A percentile compares a stretch with the other conserved stretches of the same genome.
Evolutionary conservation across 2,113 vertebrate genomes (phyloP).

Genomic region (Notiomystis cincta): DNA sequence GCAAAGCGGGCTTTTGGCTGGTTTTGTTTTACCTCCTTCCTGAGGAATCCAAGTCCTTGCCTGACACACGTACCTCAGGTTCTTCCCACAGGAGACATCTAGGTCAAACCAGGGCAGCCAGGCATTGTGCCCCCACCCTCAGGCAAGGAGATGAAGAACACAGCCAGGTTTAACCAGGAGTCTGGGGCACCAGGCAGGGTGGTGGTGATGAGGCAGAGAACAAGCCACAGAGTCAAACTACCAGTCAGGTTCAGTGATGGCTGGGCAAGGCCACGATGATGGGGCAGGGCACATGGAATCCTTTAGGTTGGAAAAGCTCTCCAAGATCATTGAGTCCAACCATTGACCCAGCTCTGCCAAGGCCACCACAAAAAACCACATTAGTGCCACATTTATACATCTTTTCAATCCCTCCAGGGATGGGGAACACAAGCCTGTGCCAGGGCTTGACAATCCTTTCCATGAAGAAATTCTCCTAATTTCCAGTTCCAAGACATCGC

Average conservation of each 20-base stretch:
- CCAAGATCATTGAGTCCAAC: background rate
- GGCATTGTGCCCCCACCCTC: background rate
- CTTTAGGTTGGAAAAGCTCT: background rate
- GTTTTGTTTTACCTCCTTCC: background rate
- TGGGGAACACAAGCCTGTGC: background rate
- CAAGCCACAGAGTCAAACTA: background rate
- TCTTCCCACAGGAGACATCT: background rate
- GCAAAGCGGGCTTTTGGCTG: background rate
- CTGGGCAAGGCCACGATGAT: fast-evolving
- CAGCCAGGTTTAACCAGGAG: background rate
- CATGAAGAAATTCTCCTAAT: background rate
- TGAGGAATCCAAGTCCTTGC: background rate
- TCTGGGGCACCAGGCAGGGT: background rate
- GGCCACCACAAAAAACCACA: background rate
- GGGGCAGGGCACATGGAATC: background rate
- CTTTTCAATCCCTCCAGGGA: background rate
- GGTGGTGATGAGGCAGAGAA: background rate
- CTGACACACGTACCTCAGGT: background rate
- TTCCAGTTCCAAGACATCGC: background rate
- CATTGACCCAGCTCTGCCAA: background rate
- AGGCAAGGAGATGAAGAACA: background rate
- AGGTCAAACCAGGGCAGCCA: background rate
- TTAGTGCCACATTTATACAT: background rate
- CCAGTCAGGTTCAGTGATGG: background rate
- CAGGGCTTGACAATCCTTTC: too few relatives aligned